These are phyloP conservation scores for Hydropsyche betteni DNA, from an alignment of 2,888 invertebrate genomes.

Conservation along the genomic window DNA sequence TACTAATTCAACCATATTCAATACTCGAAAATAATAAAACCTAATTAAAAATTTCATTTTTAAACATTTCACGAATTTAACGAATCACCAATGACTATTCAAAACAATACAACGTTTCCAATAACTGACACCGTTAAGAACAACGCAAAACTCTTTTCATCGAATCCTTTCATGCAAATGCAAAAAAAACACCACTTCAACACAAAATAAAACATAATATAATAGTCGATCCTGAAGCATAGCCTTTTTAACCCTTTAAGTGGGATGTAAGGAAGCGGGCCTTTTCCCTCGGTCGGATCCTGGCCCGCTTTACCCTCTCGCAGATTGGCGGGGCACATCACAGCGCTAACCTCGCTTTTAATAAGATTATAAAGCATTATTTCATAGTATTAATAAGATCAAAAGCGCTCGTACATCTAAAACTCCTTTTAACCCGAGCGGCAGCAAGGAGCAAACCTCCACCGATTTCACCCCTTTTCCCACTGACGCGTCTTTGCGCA, in stretches of 20 bases:
- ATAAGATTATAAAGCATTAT: slow-evolving; percentile 81
- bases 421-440: slow-evolving; percentile 66
- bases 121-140: too few relatives aligned
- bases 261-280: slow-evolving; percentile 36
- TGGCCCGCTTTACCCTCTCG: background rate
- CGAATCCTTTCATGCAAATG: too few relatives aligned
- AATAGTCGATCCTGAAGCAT: slow-evolving; percentile 22
- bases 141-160: too few relatives aligned
- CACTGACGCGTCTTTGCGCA: slow-evolving; percentile 29
- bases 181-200: too few relatives aligned
- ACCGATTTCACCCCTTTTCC: background rate
- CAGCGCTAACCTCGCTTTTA: slow-evolving; percentile 76
- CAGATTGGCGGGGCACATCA: slow-evolving; percentile 58
- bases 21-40: too few relatives aligned
- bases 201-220: slow-evolving; percentile 15
- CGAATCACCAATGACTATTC: too few relatives aligned
- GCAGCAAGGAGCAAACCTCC: background rate
- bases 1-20: too few relatives aligned
- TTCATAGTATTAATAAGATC: slow-evolving; percentile 80
- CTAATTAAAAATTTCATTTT: too few relatives aligned
- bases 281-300: background rate
- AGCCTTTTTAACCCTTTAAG: slow-evolving; percentile 39
- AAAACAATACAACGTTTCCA: too few relatives aligned
- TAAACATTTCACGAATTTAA: too few relatives aligned
- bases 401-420: slow-evolving; percentile 73